Evolutionary conservation across 2,113 vertebrate genomes (phyloP).

Genomic region (Sialia sialis): DNA sequence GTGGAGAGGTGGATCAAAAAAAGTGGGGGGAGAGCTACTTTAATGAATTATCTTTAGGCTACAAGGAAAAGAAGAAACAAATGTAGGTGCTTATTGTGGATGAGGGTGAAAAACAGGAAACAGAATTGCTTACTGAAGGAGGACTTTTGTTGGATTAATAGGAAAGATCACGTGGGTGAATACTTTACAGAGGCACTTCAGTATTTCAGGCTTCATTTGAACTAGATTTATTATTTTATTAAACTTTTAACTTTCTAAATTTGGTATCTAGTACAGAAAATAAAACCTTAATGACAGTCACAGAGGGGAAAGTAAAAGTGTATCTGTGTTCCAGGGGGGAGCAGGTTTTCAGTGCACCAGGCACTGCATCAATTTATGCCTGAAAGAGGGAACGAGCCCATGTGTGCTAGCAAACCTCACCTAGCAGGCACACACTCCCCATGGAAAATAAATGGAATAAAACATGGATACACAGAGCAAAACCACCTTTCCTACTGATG

Average conservation of each 20-base stretch:
- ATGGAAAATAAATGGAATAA: background rate
- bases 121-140: slow-evolving; percentile 52
- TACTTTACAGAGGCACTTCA: background rate
- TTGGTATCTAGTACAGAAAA: background rate
- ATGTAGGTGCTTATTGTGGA: slow-evolving; percentile 49
- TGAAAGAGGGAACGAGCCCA: fast-evolving
- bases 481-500: background rate
- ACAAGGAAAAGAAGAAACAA: slow-evolving; percentile 65
- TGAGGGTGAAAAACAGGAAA: slow-evolving; percentile 7
- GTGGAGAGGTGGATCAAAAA: slow-evolving; percentile 78
- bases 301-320: background rate
- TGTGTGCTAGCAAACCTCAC: background rate
- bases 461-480: background rate
- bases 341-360: background rate
- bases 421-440: background rate
- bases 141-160: slow-evolving; percentile 3
- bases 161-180: background rate
- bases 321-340: background rate
- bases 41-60: slow-evolving; percentile 81
- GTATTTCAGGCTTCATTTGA: background rate
- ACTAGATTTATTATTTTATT: slow-evolving; percentile 34
- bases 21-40: slow-evolving; percentile 63
- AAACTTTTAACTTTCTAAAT: background rate
- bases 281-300: background rate
- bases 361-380: background rate